Conservation (phyloP, 2,888 invertebrate genomes). For the Troglohyphantes excavatus region DNA sequence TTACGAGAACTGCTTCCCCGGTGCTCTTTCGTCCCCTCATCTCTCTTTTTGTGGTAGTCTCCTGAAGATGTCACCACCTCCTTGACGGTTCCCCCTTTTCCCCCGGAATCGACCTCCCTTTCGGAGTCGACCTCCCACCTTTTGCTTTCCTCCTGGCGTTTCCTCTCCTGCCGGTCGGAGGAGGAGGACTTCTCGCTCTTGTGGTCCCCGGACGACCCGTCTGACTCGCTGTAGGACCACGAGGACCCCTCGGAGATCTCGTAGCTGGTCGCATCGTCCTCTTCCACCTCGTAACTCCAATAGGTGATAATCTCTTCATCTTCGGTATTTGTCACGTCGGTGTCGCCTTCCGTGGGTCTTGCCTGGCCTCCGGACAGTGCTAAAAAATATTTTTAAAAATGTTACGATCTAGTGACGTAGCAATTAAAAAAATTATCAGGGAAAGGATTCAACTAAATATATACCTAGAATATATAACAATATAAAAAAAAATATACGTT, state of each 20-base stretch:
- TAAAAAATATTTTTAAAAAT: neutral
- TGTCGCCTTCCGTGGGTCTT: constrained; percentile 6
- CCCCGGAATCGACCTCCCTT: neutral
- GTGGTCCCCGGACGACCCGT: neutral
- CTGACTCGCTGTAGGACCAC: neutral
- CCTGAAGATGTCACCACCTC: neutral
- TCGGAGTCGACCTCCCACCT: neutral
- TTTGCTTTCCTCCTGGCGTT: neutral
- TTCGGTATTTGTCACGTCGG: neutral
- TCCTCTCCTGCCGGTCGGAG: neutral
- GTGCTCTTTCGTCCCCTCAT: neutral
- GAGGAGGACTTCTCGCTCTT: neutral
- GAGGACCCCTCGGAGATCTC: constrained; percentile 8
- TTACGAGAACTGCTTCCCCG: too few species aligned
- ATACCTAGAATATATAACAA: neutral
- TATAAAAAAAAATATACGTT: neutral
- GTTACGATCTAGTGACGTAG: neutral
- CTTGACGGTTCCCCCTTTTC: neutral
- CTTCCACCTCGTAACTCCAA: neutral
- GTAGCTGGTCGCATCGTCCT: neutral
- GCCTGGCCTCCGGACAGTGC: constrained; percentile 20
- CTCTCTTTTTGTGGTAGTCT: neutral
- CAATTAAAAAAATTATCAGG: neutral
- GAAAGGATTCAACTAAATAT: neutral
- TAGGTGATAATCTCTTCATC: neutral